Evolutionary conservation across 2,797 vertebrate genomes (phyloP).

Genomic region (Miichthys miiuy): DNA sequence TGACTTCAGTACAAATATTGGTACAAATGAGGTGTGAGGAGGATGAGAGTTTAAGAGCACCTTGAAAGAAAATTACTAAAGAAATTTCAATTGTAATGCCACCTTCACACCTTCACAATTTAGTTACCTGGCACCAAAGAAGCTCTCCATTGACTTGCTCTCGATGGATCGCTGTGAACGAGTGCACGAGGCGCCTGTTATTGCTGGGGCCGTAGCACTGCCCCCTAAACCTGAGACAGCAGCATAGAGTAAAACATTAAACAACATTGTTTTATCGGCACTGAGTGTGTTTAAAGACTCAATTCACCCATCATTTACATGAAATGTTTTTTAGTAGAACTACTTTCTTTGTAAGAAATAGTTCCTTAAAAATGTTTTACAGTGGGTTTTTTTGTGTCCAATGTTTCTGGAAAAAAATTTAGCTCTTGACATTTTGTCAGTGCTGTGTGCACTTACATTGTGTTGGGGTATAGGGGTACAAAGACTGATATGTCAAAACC

Average conservation of each 20-base stretch:
- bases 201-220: constrained; percentile 68
- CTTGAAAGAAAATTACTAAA: background rate
- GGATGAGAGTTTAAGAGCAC: background rate
- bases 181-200: constrained; percentile 62
- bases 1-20: background rate
- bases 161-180: constrained; percentile 89
- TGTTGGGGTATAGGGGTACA: background rate
- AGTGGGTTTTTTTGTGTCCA: background rate
- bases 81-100: background rate
- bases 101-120: background rate
- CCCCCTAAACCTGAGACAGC: constrained; percentile 74
- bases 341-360: background rate
- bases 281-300: background rate
- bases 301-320: background rate
- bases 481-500: background rate
- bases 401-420: background rate
- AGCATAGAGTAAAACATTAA: constrained; percentile 23
- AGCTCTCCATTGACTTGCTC: constrained; percentile 90
- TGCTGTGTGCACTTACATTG: background rate
- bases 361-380: background rate
- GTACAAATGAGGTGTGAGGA: background rate
- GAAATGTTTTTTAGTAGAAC: background rate
- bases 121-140: constrained; percentile 86
- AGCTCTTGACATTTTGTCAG: background rate
- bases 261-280: constrained; percentile 4